Percentiles rank a stretch among this genome's conserved stretches.
phyloP scores from a whole-genome alignment of 2,888 invertebrate genomes.

The Eristalis arbustorum region DNA sequence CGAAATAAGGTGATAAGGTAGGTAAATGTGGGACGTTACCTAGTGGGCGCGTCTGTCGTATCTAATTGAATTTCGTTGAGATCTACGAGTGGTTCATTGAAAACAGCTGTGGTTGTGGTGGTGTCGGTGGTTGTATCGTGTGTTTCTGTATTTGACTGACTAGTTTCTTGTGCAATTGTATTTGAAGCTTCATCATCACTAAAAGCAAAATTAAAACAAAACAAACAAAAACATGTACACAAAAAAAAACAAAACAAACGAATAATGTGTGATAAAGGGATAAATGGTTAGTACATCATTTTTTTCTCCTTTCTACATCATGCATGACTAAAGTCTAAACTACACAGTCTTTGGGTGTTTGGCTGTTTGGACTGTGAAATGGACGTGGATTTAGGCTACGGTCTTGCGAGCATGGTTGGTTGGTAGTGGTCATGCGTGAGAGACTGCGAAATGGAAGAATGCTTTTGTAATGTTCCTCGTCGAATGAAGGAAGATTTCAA shows the following conservation, averaged over 20 bases:
- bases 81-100: slow-evolving; percentile 72
- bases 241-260: slow-evolving; percentile 40
- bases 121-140: slow-evolving; percentile 72
- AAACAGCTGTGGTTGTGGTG: slow-evolving; percentile 74
- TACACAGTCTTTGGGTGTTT: background rate
- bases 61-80: slow-evolving; percentile 77
- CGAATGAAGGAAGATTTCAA: too few relatives aligned
- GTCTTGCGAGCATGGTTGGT: too few relatives aligned
- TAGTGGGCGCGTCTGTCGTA: slow-evolving; percentile 77
- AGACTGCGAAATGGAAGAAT: too few relatives aligned
- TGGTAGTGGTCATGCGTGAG: too few relatives aligned
- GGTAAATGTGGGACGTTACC: slow-evolving; percentile 73
- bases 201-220: slow-evolving; percentile 72
- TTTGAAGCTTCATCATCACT: slow-evolving; percentile 76
- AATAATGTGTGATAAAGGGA: background rate
- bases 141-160: slow-evolving; percentile 75
- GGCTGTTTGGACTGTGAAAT: background rate
- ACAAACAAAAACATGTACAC: slow-evolving; percentile 61
- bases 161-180: slow-evolving; percentile 73
- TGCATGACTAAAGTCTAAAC: background rate
- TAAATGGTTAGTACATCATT: background rate
- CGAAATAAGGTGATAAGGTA: background rate
- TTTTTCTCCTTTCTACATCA: background rate
- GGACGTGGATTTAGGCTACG: background rate
- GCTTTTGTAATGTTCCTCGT: too few relatives aligned